Percentiles rank a stretch among this genome's conserved stretches.
phyloP scores from a whole-genome alignment of 2,113 vertebrate genomes.

The Brachyhypopomus occidentalis region DNA sequence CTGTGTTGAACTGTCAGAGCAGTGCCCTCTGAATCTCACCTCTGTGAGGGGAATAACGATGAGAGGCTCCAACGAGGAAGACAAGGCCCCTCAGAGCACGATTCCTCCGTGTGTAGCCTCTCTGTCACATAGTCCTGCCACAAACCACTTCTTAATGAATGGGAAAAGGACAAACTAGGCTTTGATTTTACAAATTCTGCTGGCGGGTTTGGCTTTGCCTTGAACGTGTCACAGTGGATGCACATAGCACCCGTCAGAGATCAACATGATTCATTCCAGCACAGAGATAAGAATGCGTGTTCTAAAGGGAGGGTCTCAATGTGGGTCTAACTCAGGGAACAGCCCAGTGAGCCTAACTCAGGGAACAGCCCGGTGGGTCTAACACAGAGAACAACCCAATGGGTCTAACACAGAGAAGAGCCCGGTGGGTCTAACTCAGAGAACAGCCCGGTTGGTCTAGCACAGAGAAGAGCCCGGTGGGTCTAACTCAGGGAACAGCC shows the following conservation, averaged over 20 bases:
- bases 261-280: neutral
- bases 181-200: constrained; percentile 63
- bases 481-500: no score
- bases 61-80: constrained; percentile 73
- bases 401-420: no score
- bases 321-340: no score
- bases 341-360: no score
- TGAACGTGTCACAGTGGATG: neutral
- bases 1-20: constrained; percentile 68
- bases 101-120: constrained; percentile 74
- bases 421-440: no score
- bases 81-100: constrained; percentile 72
- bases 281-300: neutral
- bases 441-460: no score
- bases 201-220: constrained; percentile 48
- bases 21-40: constrained; percentile 70
- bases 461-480: no score
- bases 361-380: no score
- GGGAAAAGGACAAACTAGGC: constrained; percentile 70
- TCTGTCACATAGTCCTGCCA: constrained; percentile 64
- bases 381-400: no score
- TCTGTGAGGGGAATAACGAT: constrained; percentile 80
- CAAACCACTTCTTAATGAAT: constrained; percentile 73
- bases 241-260: neutral
- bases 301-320: neutral